phyloP scores from a whole-genome alignment of 2,113 vertebrate species.

The Neodon shergylaensis region DNA sequence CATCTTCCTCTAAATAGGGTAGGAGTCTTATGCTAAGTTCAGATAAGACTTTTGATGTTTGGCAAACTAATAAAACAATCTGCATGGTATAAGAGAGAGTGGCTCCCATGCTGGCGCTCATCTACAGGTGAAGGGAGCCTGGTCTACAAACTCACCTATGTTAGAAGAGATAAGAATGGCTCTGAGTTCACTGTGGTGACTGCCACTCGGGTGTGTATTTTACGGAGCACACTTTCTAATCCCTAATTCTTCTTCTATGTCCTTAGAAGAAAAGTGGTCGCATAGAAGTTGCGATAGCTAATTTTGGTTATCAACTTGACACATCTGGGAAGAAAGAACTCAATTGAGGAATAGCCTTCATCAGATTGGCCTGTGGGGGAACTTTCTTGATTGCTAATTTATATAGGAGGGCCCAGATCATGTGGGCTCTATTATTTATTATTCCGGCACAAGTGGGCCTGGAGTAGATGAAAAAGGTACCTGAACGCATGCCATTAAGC shows the following conservation, averaged over 20 bases:
- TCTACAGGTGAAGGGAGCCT: neutral
- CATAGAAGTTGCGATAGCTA: neutral
- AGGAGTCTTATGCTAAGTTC: constrained; percentile 43
- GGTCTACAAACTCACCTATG: neutral
- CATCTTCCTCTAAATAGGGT: constrained; percentile 52
- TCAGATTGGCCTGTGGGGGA: too few relatives aligned
- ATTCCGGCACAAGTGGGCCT: neutral
- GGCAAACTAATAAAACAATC: constrained; percentile 27
- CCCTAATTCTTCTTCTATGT: neutral
- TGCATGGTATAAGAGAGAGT: neutral
- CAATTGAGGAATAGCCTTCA: neutral
- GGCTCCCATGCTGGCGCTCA: neutral
- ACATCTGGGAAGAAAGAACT: neutral
- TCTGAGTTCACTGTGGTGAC: neutral
- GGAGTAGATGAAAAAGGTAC: neutral
- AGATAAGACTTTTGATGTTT: constrained; percentile 37
- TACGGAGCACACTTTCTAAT: fast-evolving
- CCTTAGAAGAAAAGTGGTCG: neutral
- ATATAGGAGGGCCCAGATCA: neutral
- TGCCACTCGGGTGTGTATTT: neutral
- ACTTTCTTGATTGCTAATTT: neutral
- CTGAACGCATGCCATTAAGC: too few relatives aligned
- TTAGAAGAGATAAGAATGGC: neutral
- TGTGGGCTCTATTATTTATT: neutral
- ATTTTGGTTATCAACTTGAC: neutral